Base-by-base conservation (phyloP, 2,888 invertebrate genomes). In the Mantis religiosa region DNA sequence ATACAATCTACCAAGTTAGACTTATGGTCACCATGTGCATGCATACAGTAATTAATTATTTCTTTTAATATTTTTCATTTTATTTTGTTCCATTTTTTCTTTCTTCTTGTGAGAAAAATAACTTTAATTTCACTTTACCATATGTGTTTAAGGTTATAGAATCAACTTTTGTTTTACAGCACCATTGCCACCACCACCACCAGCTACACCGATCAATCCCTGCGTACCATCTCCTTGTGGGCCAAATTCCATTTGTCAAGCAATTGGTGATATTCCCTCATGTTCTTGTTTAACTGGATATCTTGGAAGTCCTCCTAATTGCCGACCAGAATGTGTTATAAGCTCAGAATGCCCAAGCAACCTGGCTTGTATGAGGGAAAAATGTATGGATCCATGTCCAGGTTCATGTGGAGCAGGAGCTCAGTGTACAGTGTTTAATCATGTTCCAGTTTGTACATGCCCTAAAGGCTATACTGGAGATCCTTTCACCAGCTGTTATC, bases 321-420 rank as follows among this genome's bases (percentile, higher is more conserved):
- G 94, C 90, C 91, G 93, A 85, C 94, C 94, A 4, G 94, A 94
- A 91, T 94, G 92, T 92, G 92, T 94, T n/a, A 94, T 95, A 15
- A 95, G 95, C 91, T 93, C 95, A 3, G 95, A 96, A 91, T 96
- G 96, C 91, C 90, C 92, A 27, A 91, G 91, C 85, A 91, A 92
- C 87, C 90, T 92, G 89, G 93, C 93, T 34, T 93, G 93, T 90
- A 91, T 94, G 28, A 92, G 93, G 91, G 93, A 93, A 83, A 94
- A 94, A 90, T 94, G 94, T 91, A 92, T 92, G 88, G 93, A 94
- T 91, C 94, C 94, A 12, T 94, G 94, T 90, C 93, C 93, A 27
- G 94, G 94, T 83, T 92, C 93, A 54, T 94, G 94, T 91, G 94
- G 94, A 14, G 91, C 91, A 25, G 91, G 92, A 90, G 92, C 93